Base-by-base conservation (phyloP, 2,888 invertebrate genomes). In the Synanthedon vespiformis region DNA sequence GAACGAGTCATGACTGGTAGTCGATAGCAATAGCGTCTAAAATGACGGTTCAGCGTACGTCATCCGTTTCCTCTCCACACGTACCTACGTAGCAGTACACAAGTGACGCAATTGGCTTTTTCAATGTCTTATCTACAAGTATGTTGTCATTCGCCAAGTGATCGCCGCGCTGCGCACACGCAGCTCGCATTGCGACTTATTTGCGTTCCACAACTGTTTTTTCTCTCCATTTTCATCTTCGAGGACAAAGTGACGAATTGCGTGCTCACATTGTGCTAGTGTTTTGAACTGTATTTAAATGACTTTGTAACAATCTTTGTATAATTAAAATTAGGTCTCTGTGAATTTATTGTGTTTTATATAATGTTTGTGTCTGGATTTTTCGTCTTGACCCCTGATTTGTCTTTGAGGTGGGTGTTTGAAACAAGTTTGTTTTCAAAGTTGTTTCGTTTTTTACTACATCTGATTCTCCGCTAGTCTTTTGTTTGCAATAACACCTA, bases 61-160 rank as follows among this genome's bases (percentile, higher is more conserved):
- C 85, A 85, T 73, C 68, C 74, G 81, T 68, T 84, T 82, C 83
- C 81, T 83, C 80, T 77, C 77, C 64, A 72, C 75, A 71, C 54
- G 55, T 40, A 54, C 79, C 84, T 85, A 84, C 80, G 85, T 84
- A 81, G 85, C 74, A 70, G 82, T 78, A 81, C 77, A 61, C 65
- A 65, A 68, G 81, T 85, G 86, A 86, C 86, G 86, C 86, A 86
- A 85, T 84, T 84, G 83, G 82, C 81, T 83, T 85, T 86, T 86
- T 86, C 86, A 86, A 86, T 85, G 86, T 85, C 86, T 86, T 86
- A 86, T 85, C 85, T 84, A 78, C 80, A 72, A 77, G 80, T 79
- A 75, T 82, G 83, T 81, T 83, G 85, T 85, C 86, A 85, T 78
- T 86, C 84, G 77, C 63, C 76, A 79, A 78, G 83, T 74, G 80